A percentile compares a stretch with the other conserved stretches of the same genome.
Evolutionary conservation across 2,888 invertebrate genomes (phyloP).

Genomic region (Diaperis boleti): DNA sequence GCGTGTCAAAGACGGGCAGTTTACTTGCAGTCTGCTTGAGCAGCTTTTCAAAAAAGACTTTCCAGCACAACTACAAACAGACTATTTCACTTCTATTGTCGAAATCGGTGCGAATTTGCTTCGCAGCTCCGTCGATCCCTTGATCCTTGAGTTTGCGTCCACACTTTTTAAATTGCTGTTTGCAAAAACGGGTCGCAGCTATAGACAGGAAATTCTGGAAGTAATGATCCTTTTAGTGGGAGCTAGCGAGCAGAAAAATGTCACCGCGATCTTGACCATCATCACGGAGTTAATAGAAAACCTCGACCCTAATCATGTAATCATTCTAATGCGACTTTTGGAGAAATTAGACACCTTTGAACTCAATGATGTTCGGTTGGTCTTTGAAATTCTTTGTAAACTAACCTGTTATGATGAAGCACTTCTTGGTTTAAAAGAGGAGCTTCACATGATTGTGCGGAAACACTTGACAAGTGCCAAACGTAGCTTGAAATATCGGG

Average conservation of each 20-base stretch:
- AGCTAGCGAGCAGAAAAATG: constrained; percentile 53
- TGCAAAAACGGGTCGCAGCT: constrained; percentile 53
- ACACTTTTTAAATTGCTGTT: constrained; percentile 71
- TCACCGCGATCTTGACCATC: constrained; percentile 54
- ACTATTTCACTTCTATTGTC: constrained; percentile 70
- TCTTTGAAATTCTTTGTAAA: constrained; percentile 83
- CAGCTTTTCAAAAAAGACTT: constrained; percentile 70
- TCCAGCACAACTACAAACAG: constrained; percentile 65
- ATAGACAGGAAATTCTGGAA: constrained; percentile 58
- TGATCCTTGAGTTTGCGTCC: constrained; percentile 71
- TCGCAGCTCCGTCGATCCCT: constrained; percentile 66
- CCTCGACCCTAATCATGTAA: constrained; percentile 71
- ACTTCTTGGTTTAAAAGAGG: constrained; percentile 76
- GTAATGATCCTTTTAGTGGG: constrained; percentile 58
- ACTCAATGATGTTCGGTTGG: constrained; percentile 78
- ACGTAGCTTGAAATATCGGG: constrained; percentile 75
- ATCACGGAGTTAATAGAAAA: constrained; percentile 56
- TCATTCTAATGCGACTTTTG: constrained; percentile 75
- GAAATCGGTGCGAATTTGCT: constrained; percentile 71
- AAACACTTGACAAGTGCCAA: constrained; percentile 82
- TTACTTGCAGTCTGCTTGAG: constrained; percentile 71
- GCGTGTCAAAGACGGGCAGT: constrained; percentile 72
- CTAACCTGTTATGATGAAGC: constrained; percentile 73
- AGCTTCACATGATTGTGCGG: constrained; percentile 86
- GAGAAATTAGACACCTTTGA: constrained; percentile 82